Percentiles rank a stretch among this genome's conserved stretches.
Evolutionary conservation across 2,113 vertebrate genomes (phyloP).

Genomic region (Datnioides undecimradiatus): DNA sequence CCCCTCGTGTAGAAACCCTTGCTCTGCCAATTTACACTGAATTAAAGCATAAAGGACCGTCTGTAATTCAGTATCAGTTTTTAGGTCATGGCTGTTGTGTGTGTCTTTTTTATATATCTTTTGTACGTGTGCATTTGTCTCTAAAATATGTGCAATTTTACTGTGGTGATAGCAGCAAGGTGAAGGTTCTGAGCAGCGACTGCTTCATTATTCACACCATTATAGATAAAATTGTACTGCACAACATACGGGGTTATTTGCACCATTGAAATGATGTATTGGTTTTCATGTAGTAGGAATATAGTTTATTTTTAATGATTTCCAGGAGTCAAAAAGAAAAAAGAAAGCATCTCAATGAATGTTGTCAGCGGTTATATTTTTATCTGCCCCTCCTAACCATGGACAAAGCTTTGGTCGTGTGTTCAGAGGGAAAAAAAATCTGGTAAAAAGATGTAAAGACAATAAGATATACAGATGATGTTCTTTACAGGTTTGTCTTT

Average conservation of each 20-base stretch:
- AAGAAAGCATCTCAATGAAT: not conserved
- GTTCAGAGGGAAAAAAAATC: conserved; percentile 1
- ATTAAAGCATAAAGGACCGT: not conserved
- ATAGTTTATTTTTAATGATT: not conserved
- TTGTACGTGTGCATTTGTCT: conserved; percentile 16
- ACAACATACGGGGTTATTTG: not conserved
- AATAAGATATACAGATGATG: not conserved
- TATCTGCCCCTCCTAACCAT: conserved; percentile 2
- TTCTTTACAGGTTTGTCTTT: not conserved
- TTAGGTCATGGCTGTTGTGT: not conserved
- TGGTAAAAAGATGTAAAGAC: not conserved
- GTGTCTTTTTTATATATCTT: conserved; percentile 1
- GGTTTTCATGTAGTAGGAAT: not conserved
- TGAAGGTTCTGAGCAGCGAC: conserved; percentile 7
- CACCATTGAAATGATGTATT: not conserved
- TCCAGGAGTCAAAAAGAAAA: not conserved
- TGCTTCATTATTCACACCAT: conserved; percentile 18
- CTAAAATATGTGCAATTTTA: not conserved
- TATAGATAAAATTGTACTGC: conserved; percentile 1
- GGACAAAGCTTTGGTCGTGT: not conserved
- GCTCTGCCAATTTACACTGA: conserved; percentile 9
- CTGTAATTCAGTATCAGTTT: not conserved
- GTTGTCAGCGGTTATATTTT: conserved; percentile 12
- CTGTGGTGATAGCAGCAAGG: not conserved
- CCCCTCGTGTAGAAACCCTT: not conserved